These are phyloP conservation scores for Lutra lutra DNA, from an alignment of 2,797 vertebrate genomes.

Conservation along the genomic window DNA sequence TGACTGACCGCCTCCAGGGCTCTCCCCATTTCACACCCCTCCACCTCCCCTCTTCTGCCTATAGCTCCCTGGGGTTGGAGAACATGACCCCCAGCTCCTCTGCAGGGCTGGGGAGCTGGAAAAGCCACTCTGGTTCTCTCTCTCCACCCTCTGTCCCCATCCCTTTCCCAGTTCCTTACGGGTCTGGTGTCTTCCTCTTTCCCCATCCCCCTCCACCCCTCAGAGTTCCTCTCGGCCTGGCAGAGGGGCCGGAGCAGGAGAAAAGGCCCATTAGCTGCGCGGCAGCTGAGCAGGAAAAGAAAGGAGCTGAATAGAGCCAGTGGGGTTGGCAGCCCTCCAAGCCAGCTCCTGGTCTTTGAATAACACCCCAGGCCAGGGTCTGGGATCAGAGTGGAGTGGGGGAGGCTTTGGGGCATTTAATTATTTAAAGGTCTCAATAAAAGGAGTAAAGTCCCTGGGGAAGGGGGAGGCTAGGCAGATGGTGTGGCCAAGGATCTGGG, in stretches of 20 bases:
- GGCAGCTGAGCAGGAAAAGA: constrained; percentile 60
- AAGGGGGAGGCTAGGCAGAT: constrained; percentile 66
- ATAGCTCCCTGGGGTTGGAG: neutral
- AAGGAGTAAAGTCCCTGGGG: constrained; percentile 61
- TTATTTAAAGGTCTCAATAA: constrained; percentile 79
- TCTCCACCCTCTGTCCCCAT: neutral
- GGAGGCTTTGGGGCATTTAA: constrained; percentile 74
- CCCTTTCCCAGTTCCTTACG: neutral
- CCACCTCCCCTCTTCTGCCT: neutral
- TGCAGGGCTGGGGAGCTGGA: neutral
- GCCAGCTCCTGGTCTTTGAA: constrained; percentile 64
- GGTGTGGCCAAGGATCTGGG: constrained; percentile 54
- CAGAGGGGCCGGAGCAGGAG: neutral
- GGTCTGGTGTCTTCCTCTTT: too few species aligned
- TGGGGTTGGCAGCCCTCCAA: constrained; percentile 69
- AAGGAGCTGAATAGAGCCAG: constrained; percentile 47
- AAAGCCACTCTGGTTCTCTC: neutral
- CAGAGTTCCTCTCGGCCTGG: neutral
- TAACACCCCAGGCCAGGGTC: constrained; percentile 64
- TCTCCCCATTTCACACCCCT: neutral
- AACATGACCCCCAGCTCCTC: neutral
- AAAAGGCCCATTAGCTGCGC: constrained; percentile 54
- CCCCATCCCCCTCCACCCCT: neutral
- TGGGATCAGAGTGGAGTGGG: constrained; percentile 20
- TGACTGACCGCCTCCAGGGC: neutral